Evolutionary conservation across 2,888 invertebrate species (phyloP).

Genomic region (Caenorhabditis sinica): DNA sequence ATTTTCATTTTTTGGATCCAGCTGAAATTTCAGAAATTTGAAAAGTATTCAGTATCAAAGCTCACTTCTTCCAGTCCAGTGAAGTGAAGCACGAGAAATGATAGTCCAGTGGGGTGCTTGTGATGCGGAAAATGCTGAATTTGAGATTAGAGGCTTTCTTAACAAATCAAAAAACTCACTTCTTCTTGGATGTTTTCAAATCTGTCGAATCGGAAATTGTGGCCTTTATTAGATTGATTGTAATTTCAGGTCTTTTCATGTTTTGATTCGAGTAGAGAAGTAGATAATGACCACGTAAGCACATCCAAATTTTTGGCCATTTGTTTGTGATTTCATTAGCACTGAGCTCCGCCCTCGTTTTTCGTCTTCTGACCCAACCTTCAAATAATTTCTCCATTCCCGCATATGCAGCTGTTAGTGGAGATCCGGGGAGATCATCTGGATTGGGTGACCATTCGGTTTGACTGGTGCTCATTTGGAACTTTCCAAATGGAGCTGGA

Average conservation of each 20-base stretch:
- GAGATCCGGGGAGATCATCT: conserved; percentile 58
- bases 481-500: conserved; percentile 70
- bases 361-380: conserved; percentile 77
- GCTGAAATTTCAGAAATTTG: too few species aligned
- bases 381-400: conserved; percentile 73
- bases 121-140: conserved; percentile 76
- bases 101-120: conserved; percentile 69
- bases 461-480: conserved; percentile 51
- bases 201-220: conserved; percentile 74
- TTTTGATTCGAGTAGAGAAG: conserved; percentile 77
- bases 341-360: conserved; percentile 72
- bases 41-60: neutral
- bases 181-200: conserved; percentile 81
- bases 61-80: conserved; percentile 73
- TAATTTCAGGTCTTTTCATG: conserved; percentile 77
- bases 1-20: conserved; percentile 73
- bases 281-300: conserved; percentile 73
- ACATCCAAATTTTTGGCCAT: conserved; percentile 82
- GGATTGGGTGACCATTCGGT: conserved; percentile 61
- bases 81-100: conserved; percentile 74
- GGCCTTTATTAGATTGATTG: conserved; percentile 75
- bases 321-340: conserved; percentile 74
- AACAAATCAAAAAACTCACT: conserved; percentile 66
- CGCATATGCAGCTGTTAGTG: conserved; percentile 43
- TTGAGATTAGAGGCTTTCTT: neutral